Evolutionary conservation across 2,113 vertebrate genomes (phyloP).

Genomic region (Crotalus viridis): DNA sequence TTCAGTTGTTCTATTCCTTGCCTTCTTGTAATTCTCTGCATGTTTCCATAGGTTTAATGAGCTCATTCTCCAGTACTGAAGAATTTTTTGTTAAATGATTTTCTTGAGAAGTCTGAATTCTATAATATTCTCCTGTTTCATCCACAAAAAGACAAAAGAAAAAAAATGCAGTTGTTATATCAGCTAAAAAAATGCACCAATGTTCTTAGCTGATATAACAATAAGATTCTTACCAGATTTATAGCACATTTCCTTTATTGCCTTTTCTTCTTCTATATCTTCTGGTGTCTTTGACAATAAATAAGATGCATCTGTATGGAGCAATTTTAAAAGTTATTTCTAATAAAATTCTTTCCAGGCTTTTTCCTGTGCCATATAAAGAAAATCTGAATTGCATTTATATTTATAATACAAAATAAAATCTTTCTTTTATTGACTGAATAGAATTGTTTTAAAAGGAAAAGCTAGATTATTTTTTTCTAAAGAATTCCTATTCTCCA

Average conservation of each 20-base stretch:
- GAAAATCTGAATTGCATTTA: not conserved
- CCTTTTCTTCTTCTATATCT: slow-evolving; percentile 73
- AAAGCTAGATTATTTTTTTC: not conserved
- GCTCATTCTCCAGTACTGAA: slow-evolving; percentile 45
- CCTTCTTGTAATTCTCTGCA: slow-evolving; percentile 66
- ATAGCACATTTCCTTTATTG: slow-evolving; percentile 71
- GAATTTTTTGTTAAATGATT: slow-evolving; percentile 27
- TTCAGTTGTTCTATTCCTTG: slow-evolving; percentile 40
- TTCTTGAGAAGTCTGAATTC: slow-evolving; percentile 55
- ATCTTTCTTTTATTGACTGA: not conserved
- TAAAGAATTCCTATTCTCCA: not conserved
- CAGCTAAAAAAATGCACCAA: not conserved
- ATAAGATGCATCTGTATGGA: slow-evolving; percentile 63
- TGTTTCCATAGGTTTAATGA: slow-evolving; percentile 55
- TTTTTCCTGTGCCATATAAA: not conserved
- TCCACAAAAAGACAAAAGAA: slow-evolving; percentile 5
- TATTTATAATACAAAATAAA: not conserved
- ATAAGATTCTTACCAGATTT: slow-evolving; percentile 67
- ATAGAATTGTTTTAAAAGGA: not conserved
- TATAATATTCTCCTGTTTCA: slow-evolving; percentile 71
- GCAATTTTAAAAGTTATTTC: slow-evolving; percentile 20
- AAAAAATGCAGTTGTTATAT: slow-evolving; percentile 23
- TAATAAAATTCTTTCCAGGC: not conserved
- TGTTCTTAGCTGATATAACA: not conserved
- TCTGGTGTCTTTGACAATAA: slow-evolving; percentile 62